phyloP scores from a whole-genome alignment of 2,888 invertebrate species.

The Idaea biselata region DNA sequence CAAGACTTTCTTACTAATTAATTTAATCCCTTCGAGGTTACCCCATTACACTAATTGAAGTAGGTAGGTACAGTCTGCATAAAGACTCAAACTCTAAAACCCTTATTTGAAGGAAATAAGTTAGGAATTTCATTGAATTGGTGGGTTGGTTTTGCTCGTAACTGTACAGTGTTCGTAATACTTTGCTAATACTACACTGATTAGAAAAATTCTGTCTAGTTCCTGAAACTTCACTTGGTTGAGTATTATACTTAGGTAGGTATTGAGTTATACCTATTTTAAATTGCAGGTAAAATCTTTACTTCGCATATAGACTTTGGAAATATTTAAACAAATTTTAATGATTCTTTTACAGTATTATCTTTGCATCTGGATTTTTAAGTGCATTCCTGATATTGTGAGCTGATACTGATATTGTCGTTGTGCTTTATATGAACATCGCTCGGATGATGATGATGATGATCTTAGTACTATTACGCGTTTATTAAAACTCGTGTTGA shows the following conservation, averaged over 20 bases:
- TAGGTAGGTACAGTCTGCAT: neutral
- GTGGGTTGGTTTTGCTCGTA: conserved; percentile 14
- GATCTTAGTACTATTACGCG: too few species aligned
- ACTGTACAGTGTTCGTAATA: neutral
- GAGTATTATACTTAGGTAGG: neutral
- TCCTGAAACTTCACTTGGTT: neutral
- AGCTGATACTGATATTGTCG: too few species aligned
- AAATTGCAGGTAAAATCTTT: neutral
- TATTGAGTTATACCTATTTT: neutral
- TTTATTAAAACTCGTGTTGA: too few species aligned
- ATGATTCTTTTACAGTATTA: too few species aligned
- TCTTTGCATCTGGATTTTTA: too few species aligned
- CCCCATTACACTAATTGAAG: conserved; percentile 80
- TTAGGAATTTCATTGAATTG: conserved; percentile 26
- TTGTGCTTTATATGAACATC: too few species aligned
- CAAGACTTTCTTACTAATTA: conserved; percentile 79
- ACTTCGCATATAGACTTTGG: too few species aligned
- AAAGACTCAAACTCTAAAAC: conserved; percentile 14
- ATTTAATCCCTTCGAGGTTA: conserved; percentile 79
- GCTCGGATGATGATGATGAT: too few species aligned
- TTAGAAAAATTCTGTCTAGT: neutral
- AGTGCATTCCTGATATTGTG: too few species aligned
- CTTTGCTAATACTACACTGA: neutral
- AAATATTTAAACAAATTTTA: neutral
- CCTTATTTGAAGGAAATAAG: conserved; percentile 27